Base-by-base conservation (phyloP, 2,888 invertebrate species). In the Apamea sordens region DNA sequence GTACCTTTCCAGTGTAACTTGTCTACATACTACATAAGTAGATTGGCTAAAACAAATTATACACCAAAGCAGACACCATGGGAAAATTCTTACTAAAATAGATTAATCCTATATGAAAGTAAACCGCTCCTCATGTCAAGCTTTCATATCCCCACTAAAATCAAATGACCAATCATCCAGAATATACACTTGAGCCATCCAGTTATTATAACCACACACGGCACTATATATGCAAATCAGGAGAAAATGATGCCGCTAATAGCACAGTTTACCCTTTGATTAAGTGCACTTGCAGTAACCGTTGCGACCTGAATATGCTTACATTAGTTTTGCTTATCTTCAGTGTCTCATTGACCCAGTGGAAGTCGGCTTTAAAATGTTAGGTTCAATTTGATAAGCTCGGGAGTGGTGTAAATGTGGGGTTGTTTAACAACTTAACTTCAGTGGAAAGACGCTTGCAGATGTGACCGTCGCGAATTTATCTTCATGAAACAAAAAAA, bases 181-280 rank as follows among this genome's bases (percentile, higher is more conserved):
- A 87, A 78, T 47, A 65, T 72, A 78, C n/a, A 59, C 85, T 87
- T 89, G 86, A 59, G 77, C 88, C 84, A 82, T 64, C 70, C 44
- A 85, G 80, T 87, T 87, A 88, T 85, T 87, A 89, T 82, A 90
- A 86, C 86, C 88, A 89, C 86, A 86, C 79, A 88, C 83, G 88
- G 74, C 76, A 86, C 88, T 87, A 90, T 92, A 89, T 92, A 94
- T 94, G 94, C 91, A 93, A 94, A 94, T 94, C 87, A 90, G 90
- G 94, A 92, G 94, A 94, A 94, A 94, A 94, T 94, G 86, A 91
- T 90, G 87, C 84, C 87, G 89, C 90, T 92, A 93, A 93, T 93
- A 90, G 80, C 77, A 84, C 88, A 86, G 88, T 89, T 90, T 88
- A 89, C 89, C 88, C 82, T 88, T 90, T 93, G 92, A 93, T 93